Base-by-base conservation (phyloP, 2,888 invertebrate genomes). In the Callimorpha dominula region DNA sequence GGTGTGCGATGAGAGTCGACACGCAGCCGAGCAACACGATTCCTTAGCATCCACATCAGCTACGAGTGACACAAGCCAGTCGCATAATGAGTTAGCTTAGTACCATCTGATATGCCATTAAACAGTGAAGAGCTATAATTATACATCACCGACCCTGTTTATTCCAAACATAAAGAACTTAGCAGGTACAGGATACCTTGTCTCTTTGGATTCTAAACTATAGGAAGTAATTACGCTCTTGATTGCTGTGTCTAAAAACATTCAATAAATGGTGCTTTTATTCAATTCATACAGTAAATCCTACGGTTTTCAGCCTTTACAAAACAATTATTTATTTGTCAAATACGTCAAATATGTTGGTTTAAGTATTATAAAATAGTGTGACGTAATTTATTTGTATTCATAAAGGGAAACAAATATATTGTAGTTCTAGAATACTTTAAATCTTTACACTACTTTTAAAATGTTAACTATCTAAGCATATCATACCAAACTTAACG, bases 1-100 rank as follows among this genome's bases (percentile, higher is more conserved):
- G 67, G 96, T 96, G 70, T 96, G 96, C 87, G 96, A 96, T 87
- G 96, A 96, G 88, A 96, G 92, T 83, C 92, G 96, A 31, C 92
- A 93, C 84, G 93, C 94, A 52, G 93, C 93, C 5, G 95, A 94
- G 84, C 92, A 90, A 20, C 94, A 92, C 87, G 95, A 95, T 91
- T 95, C 95, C 15, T 90, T 95, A 46, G 91, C 88, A 77, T 93
- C 92, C 88, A 89, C 91, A 67, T 87, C 90, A 62, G 89, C 89
- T 83, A 90, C 91, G 84, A 92, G 90, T 80, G 93, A 91, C 86
- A 87, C 92, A 81, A 85, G 85, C 72, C 88, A 88, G 71, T 79
- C 82, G 4, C 85, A 85, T 20, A 76, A 72, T 40, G 84, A 87
- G 66, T 75, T 79, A 8, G 50, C 82, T 17, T 84, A 73, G 73